A percentile compares a stretch with the other conserved stretches of the same genome.
phyloP scores from a whole-genome alignment of 1,140 invertebrate species.

The Drosophila kohkoa region DNA sequence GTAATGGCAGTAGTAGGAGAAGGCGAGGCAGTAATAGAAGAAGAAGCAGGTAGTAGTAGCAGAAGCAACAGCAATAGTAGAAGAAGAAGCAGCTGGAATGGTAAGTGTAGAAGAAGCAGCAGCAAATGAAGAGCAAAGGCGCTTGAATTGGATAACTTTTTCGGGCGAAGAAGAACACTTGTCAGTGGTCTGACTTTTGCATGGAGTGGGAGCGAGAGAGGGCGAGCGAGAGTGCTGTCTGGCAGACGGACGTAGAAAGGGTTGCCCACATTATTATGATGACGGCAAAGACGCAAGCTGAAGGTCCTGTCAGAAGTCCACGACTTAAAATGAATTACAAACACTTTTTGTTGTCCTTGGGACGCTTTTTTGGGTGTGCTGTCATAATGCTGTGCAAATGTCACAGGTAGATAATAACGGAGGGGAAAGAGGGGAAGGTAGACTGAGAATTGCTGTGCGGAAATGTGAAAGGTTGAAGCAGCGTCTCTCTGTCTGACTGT shows the following conservation, averaged over 20 bases:
- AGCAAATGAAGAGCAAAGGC: conserved; percentile 38
- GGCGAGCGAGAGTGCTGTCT: conserved; percentile 29
- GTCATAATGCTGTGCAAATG: conserved; percentile 66
- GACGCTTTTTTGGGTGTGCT: conserved; percentile 34
- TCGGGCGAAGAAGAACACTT: conserved; percentile 15
- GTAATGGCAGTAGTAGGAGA: conserved; percentile 18
- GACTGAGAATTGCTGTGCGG: conserved; percentile 28
- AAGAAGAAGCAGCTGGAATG: conserved; percentile 52
- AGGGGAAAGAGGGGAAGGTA: background rate
- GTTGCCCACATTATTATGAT: conserved; percentile 55
- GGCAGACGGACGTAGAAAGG: conserved; percentile 47
- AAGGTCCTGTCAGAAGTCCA: conserved; percentile 42
- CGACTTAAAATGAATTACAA: conserved; percentile 80
- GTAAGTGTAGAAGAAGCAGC: conserved; percentile 42
- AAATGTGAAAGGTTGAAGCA: conserved; percentile 48
- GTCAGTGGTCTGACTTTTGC: conserved; percentile 61
- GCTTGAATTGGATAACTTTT: conserved; percentile 73
- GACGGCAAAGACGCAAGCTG: conserved; percentile 24
- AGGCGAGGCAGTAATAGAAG: conserved; percentile 14
- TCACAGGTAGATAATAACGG: conserved; percentile 53
- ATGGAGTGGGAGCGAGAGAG: conserved; percentile 1
- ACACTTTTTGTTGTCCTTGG: conserved; percentile 79
- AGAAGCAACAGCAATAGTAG: background rate
- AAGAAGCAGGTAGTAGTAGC: too few relatives aligned
- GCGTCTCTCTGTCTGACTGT: too few relatives aligned